Evolutionary conservation across 2,888 invertebrate genomes (phyloP).

Genomic region (Dione vanillae): DNA sequence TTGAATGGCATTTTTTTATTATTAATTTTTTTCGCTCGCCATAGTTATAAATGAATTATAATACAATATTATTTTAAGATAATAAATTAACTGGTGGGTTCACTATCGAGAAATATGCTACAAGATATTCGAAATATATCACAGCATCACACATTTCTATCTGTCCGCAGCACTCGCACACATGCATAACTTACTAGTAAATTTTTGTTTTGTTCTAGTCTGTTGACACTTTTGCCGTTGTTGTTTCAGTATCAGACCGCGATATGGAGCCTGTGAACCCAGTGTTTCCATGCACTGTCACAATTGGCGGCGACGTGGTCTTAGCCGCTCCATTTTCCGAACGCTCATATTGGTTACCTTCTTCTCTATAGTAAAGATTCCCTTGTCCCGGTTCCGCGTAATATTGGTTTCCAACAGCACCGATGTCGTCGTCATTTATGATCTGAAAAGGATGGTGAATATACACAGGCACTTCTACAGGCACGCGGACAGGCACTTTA

Average conservation of each 20-base stretch:
- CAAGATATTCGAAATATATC: slow-evolving; percentile 60
- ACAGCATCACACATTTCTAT: slow-evolving; percentile 71
- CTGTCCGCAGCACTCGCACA: slow-evolving; percentile 39
- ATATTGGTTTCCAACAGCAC: slow-evolving; percentile 37
- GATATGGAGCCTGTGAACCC: slow-evolving; percentile 67
- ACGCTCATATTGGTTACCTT: slow-evolving; percentile 37
- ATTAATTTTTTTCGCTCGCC: not conserved
- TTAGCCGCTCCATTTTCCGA: slow-evolving; percentile 45
- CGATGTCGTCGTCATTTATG: slow-evolving; percentile 52
- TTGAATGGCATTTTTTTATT: slow-evolving; percentile 14
- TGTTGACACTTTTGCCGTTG: slow-evolving; percentile 47
- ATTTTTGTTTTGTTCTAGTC: slow-evolving; percentile 15
- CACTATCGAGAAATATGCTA: slow-evolving; percentile 28
- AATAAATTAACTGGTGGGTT: slow-evolving; percentile 36
- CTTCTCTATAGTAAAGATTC: slow-evolving; percentile 41
- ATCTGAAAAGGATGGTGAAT: slow-evolving; percentile 63
- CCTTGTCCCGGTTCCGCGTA: slow-evolving; percentile 32
- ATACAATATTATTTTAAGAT: not conserved
- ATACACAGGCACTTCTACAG: slow-evolving; percentile 67
- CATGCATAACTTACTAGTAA: slow-evolving; percentile 27
- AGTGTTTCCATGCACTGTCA: slow-evolving; percentile 63
- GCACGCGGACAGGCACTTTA: slow-evolving; percentile 62
- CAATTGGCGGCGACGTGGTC: slow-evolving; percentile 56
- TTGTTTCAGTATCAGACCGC: slow-evolving; percentile 60
- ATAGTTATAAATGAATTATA: slow-evolving; percentile 17